Base-by-base conservation (phyloP, 2,113 vertebrate genomes). In the Oryzias celebensis region DNA sequence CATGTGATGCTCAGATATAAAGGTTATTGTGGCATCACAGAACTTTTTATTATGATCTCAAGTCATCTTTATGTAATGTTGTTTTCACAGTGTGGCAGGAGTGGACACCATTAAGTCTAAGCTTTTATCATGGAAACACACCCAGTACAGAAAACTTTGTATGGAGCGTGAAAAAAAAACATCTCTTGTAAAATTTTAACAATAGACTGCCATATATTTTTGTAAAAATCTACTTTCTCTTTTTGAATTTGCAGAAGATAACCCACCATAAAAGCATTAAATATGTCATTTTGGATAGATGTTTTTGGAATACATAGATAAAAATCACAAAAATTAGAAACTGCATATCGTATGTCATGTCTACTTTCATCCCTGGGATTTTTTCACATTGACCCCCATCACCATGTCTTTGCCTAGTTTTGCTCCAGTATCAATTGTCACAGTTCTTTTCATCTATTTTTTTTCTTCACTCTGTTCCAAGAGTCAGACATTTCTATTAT, bases 401-500 rank as follows among this genome's bases (percentile, higher is more conserved):
- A 60, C 16, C 36, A 1, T 22, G 55, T 10, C 41, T 48, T 5
- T 57, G 31, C 22, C 56, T 10, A 55, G 24, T 43, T 10, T 60
- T 31, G n/a, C 60, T 58, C 51, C 20, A 22, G 43, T 52, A 62
- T 20, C n/a, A 56, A 54, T 7, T 57, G 52, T 57, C 28, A 52
- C 24, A 24, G 45, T 47, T 47, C 17, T 47, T 8, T 48, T 12
- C 10, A 48, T 18, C 47, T 18, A 20, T 48, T 58, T 64, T 62
- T 74, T 71, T 63, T 51, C 1, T 3, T 3, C 48, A 24, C 20
- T 69, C 65, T 1, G 14, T 73, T 64, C 31, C 31, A 31, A 71
- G 46, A 77, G 70, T 65, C 2, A 63, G 41, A 56, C 57, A 17
- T 60, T 74, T 81, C 54, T 63, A 69, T 81, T 74, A 77, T 79